Percentiles rank a stretch among this genome's conserved stretches.
Conservation (phyloP, 1,140 invertebrate genomes). For the Lucilia cuprina region DNA sequence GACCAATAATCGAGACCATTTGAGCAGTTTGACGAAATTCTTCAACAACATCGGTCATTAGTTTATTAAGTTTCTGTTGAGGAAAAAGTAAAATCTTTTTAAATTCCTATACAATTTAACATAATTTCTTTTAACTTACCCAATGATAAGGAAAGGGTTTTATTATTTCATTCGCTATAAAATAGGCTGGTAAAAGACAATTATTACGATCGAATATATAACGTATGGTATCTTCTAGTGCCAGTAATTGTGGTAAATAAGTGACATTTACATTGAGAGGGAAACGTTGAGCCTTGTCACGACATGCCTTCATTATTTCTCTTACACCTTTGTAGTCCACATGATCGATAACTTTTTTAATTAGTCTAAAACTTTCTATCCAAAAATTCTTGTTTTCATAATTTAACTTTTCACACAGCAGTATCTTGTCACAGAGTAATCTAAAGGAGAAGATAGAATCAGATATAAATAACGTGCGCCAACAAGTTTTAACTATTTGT, state of each 20-base stretch:
- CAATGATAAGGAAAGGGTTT: slow-evolving; percentile 89
- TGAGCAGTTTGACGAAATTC: slow-evolving; percentile 91
- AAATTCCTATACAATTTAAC: neutral
- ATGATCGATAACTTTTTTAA: slow-evolving; percentile 84
- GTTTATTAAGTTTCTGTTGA: slow-evolving; percentile 77
- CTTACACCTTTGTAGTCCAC: slow-evolving; percentile 95
- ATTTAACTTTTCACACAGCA: slow-evolving; percentile 79
- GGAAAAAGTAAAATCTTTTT: slow-evolving; percentile 7
- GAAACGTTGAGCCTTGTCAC: slow-evolving; percentile 85
- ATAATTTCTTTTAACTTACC: slow-evolving; percentile 66
- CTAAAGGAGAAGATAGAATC: slow-evolving; percentile 64
- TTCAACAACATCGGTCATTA: slow-evolving; percentile 89
- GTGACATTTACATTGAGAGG: slow-evolving; percentile 79
- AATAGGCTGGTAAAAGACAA: slow-evolving; percentile 90
- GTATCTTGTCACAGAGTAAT: slow-evolving; percentile 83
- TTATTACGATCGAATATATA: slow-evolving; percentile 93
- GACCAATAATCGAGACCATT: slow-evolving; percentile 93
- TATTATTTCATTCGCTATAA: slow-evolving; percentile 96
- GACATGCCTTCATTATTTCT: slow-evolving; percentile 90
- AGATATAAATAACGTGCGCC: too few species aligned
- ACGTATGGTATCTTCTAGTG: slow-evolving; percentile 80
- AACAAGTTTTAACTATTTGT: too few species aligned
- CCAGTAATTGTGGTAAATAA: slow-evolving; percentile 79
- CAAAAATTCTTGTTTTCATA: slow-evolving; percentile 83
- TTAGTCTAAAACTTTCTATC: slow-evolving; percentile 86